Base-by-base conservation (phyloP, 1,140 invertebrate genomes). In the Cyphomyrmex costatus region DNA sequence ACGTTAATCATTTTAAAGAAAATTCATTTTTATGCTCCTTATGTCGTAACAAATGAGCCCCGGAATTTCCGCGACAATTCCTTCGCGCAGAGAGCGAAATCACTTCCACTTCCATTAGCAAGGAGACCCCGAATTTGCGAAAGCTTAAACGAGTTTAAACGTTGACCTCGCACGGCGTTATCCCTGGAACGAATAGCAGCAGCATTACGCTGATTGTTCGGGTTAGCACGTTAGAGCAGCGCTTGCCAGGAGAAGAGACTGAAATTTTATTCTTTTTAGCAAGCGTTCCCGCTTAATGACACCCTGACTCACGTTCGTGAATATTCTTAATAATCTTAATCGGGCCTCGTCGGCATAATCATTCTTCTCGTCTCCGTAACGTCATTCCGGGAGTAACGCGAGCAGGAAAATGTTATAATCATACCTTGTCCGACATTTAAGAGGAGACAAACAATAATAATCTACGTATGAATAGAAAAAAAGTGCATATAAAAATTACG, bases 301-400 rank as follows among this genome's bases (percentile, higher is more conserved):
- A 86, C 77, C 58, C 85, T 88, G 89, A 90, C 89, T 90, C 89
- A 90, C 63, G 73, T 90, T 90, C 89, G 77, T 90, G 88, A 90
- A 90, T 90, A 90, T 90, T 90, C 89, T 90, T 90, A 90, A 90
- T 88, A 86, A 88, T 84, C 89, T 90, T 90, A 90, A 90, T 90
- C 89, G 88, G 79, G 61, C 77, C 27, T 89, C 88, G 86, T 89
- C 85, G 85, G 78, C 85, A 82, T 88, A 85, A 88, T 87, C 80
- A 80, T 30, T 73, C 78, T 46, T 19, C 65, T 70, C 79, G 56
- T 74, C 79, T 46, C 16, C 24, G 51, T 58, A 73, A 82, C 10
- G 42, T 19, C 19, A 46, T 24, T 42, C 53, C 24, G 68, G 27
- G 51, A 82, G 53, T 42, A 33, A 16, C 33, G 33, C 12, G 63